Base-by-base conservation (phyloP, 2,888 invertebrate genomes). In the Ophioninae sp. region DNA sequence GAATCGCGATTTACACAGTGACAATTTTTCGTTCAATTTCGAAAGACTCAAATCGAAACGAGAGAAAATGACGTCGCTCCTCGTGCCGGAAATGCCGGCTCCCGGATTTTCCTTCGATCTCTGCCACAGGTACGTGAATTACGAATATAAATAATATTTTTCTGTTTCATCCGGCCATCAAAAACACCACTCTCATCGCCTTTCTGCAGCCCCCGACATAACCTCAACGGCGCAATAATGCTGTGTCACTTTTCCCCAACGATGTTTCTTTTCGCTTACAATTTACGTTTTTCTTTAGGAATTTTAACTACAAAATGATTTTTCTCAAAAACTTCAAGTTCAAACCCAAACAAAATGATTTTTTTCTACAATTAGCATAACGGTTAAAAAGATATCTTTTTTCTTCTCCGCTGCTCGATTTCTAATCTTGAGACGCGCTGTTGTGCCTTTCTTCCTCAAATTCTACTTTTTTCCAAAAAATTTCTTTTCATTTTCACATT, bases 41-140 rank as follows among this genome's bases (percentile, higher is more conserved):
- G n/a, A 37, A 58, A 44, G 20, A 58, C 30, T 37, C 37, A 56
- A 30, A 30, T 20, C 20, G 23, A 61, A 76, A 59, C 6, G n/a
- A 65, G 61, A 1, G 78, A 74, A 88, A 85, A 97, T 96, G 96
- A 94, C 95, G 88, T 94, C 95, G 77, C 94, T 96, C 88, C 93
- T 96, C 81, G 95, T 95, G 84, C 96, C 96, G 68, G 96, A 96
- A 93, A 93, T 95, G 89, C 95, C 96, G 39, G 92, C 94, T 44
- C 93, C 96, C 41, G 98, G 98, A 81, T 98, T 98, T 93, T 96
- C 96, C 75, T 98, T 98, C 89, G 97, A 97, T 88, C 97, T 97
- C 90, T 97, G 96, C 92, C 95, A 95, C 90, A 95, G 98, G 97
- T 97, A 94, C 90, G 81, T 44, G 22, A 56, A n/a, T 67, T 59